phyloP scores from a whole-genome alignment of 37 sponge, comb jelly and placozoan species.

The Geodia barretti region DNA sequence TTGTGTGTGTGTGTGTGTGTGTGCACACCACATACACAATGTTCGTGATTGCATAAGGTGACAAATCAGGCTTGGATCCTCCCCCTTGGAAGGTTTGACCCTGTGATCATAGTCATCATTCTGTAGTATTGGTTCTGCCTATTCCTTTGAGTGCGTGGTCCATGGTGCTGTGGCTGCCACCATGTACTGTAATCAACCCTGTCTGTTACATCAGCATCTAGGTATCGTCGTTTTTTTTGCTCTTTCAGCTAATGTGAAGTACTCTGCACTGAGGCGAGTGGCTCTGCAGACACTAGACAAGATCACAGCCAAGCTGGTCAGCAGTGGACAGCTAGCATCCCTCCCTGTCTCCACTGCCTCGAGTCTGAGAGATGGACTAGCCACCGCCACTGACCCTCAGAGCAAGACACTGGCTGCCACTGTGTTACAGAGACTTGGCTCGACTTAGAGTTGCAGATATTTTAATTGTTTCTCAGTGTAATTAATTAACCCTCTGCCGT shows the following conservation, averaged over 20 bases:
- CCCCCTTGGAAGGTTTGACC: too few species aligned
- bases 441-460: too few species aligned
- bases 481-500: too few species aligned
- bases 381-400: neutral
- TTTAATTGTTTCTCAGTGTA: too few species aligned
- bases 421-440: neutral
- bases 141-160: neutral
- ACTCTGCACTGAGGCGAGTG: constrained; percentile 18
- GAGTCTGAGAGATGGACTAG: neutral
- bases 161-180: neutral
- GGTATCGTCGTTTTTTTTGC: neutral
- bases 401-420: neutral
- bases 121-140: too few species aligned
- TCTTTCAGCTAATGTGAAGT: constrained; percentile 33
- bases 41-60: too few species aligned
- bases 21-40: too few species aligned
- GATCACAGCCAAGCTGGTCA: constrained; percentile 4
- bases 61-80: too few species aligned
- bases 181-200: neutral
- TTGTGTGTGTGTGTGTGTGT: too few species aligned
- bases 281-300: constrained; percentile 31
- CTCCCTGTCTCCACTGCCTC: neutral
- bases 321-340: neutral
- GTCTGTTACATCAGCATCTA: neutral
- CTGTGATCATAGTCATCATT: too few species aligned